Conservation (phyloP, 2,888 invertebrate genomes). For the Drepanosiphum platanoidis region DNA sequence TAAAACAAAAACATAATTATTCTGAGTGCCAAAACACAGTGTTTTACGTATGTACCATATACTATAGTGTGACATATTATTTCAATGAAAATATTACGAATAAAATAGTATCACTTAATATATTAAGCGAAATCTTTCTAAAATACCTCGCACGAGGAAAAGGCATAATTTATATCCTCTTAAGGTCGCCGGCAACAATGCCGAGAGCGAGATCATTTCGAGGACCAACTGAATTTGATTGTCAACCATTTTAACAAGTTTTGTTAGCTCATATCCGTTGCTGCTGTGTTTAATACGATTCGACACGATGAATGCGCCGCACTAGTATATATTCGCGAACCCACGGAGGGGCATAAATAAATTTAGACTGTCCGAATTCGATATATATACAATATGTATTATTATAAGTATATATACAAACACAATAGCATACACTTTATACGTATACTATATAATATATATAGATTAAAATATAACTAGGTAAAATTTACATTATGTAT, state of each 20-base stretch:
- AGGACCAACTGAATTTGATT: conserved; percentile 31
- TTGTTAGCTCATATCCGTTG: conserved; percentile 48
- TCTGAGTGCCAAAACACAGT: no score
- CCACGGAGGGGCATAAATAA: conserved; percentile 20
- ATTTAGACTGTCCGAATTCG: conserved; percentile 8
- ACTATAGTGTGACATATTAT: not conserved
- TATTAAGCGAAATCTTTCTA: no score
- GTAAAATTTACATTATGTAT: no score
- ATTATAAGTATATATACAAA: not conserved
- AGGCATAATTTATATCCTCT: conserved; percentile 46
- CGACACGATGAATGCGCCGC: conserved; percentile 30
- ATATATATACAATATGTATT: not conserved
- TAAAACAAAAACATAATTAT: no score
- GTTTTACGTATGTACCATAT: not conserved
- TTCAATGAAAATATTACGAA: no score
- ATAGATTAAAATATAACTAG: not conserved
- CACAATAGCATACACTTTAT: not conserved
- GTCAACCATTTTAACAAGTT: conserved; percentile 49
- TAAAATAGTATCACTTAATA: no score
- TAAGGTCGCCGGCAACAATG: conserved; percentile 31
- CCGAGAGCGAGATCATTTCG: conserved; percentile 12
- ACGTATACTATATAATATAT: not conserved
- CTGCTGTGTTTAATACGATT: conserved; percentile 30
- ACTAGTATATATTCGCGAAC: conserved; percentile 14
- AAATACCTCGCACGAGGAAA: conserved; percentile 9